Base-by-base conservation (phyloP, 2,797 vertebrate genomes). In the Melanotaenia boesemani region DNA sequence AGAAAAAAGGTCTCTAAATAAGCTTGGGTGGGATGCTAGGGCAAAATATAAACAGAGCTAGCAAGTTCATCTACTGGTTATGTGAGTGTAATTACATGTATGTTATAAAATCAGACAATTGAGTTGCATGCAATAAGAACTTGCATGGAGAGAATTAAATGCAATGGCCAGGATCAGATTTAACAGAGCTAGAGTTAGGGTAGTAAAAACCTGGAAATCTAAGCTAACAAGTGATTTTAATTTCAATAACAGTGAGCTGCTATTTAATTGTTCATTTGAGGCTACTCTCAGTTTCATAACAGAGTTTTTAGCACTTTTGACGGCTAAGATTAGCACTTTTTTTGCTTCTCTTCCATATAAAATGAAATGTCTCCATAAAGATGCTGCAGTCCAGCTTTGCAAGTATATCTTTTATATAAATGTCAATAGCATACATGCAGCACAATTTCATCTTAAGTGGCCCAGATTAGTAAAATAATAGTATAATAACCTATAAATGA, bases 41-140 rank as follows among this genome's bases (percentile, higher is more conserved):
- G 11, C 41, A 55, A 62, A 65, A 55, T 28, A 58, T 6, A 13
- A 73, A 37, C 73, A 26, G 15, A 55, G 36, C 3, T 11, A 20
- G 30, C 13, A 22, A 28, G 44, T 12, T 3, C 6, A 60, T 60
- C 18, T 63, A 41, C 26, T 50, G 32, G 39, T 81, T 82, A 58
- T 6, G 0, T 64, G 36, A 58, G 52, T 36, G 22, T 24, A 1
- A 24, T 50, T 63, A 34, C 26, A 61, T 8, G 39, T 13, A 18
- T 39, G 74, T 80, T 76, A 84, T 52, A 75, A 83, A 78, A 84
- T 41, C 44, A 67, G 22, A 18, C 1, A 7, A 18, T 0, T 8
- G 18, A 5, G 34, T 57, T 41, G 62, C 39, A 48, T 20, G 52
- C 20, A 11, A 37, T 0, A 70, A 55, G 30, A 11, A 22, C 37